A percentile compares a stretch with the other conserved stretches of the same genome.
These are phyloP conservation scores for Chymomyza procnemis DNA, from an alignment of 2,888 invertebrate genomes.

Conservation along the genomic window DNA sequence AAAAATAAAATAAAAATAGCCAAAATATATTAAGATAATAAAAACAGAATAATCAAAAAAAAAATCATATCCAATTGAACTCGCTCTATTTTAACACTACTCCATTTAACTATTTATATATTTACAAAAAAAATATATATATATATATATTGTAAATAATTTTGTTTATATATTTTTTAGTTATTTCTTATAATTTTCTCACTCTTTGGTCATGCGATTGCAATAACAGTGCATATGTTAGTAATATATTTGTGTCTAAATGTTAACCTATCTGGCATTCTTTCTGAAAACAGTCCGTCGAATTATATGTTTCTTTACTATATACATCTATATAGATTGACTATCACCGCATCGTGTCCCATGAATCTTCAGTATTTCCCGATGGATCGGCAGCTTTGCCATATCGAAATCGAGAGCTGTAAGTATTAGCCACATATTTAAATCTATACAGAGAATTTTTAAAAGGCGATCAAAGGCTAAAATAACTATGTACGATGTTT, in stretches of 20 bases:
- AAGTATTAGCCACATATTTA: slow-evolving; percentile 81
- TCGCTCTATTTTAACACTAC: slow-evolving; percentile 66
- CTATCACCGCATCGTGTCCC: slow-evolving; percentile 96
- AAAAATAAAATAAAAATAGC: slow-evolving; percentile 13
- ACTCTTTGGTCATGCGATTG: not conserved
- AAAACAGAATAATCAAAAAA: slow-evolving; percentile 34
- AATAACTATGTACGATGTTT: not conserved
- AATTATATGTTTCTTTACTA: slow-evolving; percentile 4
- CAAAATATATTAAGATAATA: slow-evolving; percentile 23
- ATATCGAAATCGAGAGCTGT: slow-evolving; percentile 98
- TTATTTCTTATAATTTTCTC: not conserved
- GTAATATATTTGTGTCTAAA: not conserved
- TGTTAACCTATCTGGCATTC: not conserved
- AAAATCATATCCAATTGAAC: slow-evolving; percentile 75
- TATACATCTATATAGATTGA: slow-evolving; percentile 80
- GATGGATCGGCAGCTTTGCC: slow-evolving; percentile 96
- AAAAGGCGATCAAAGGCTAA: slow-evolving; percentile 9
- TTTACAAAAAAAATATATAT: not conserved
- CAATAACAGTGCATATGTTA: not conserved
- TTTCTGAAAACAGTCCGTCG: not conserved
- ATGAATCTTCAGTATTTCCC: slow-evolving; percentile 98
- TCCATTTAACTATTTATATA: not conserved
- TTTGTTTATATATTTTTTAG: slow-evolving; percentile 11
- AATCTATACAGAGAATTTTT: not conserved
- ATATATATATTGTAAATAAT: not conserved